Evolutionary conservation across 2,113 vertebrate species (phyloP), one percentile per base, ranked within the genome.

Genomic region (Sorex araneus): DNA sequence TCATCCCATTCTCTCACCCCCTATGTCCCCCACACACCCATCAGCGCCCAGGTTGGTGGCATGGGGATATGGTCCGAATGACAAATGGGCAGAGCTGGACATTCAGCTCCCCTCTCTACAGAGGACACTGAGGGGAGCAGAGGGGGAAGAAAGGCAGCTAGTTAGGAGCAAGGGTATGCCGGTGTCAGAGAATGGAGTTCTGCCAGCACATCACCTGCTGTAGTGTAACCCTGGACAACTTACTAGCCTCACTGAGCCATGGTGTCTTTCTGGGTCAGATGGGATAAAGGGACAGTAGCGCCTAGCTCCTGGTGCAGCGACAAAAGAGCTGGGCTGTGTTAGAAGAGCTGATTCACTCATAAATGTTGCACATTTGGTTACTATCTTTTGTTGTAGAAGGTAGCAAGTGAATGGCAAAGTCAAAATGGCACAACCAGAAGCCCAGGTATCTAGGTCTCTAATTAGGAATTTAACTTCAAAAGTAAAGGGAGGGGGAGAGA

Each of bases 91-190:
- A 78, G 54, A 78, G 25, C 21, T 47, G 21, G 63, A 40, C 23
- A 60, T 75, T 70, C 32, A 84, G 50, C 81, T 84, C 69, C 57
- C 4, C n/a, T 50, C 5, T 43, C 67, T 43, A 47, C 30, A 36
- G 66, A 60, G 50, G 75, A 93, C 89, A 87, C 89, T 11, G 75
- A 92, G 84, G 57, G 47, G 63, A 28, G 36, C 28, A 27, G 40
- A 11, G 27, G 27, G 67, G 11, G 10, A 45, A 11, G 25, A 77
- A 73, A 88, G 77, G 73, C 34, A 67, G 34, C 73, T 23, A 47
- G 19, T 19, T 40, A 34, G 32, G n/a, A 88, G 75, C 57, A 36
- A 71, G 47, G 16, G 5, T 0, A 27, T 12, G 28, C 40, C 15
- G 2, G 25, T 60, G 57, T 25, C 74, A 18, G 60, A 70, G 32